Base-by-base conservation (phyloP, 2,797 vertebrate genomes). In the Gephyroberyx darwinii region DNA sequence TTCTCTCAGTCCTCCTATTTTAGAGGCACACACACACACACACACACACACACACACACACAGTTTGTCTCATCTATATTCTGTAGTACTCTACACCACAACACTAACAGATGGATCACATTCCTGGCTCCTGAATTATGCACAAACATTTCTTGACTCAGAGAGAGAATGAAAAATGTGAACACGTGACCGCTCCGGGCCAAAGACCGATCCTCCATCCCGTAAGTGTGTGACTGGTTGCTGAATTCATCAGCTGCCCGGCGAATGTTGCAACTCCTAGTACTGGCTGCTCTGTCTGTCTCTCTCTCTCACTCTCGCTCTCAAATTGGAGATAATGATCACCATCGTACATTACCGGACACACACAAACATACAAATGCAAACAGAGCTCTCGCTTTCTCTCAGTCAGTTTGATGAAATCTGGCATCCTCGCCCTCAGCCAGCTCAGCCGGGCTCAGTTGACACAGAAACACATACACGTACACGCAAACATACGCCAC, bases 51-150 rank as follows among this genome's bases (percentile, higher is more conserved):
- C 82, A 73, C 55, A 65, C 71, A 63, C 75, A 55, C 78, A 69
- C 88, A 57, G 50, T 75, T 71, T 71, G 71, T 80, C 91, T 87
- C 87, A 85, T 89, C 84, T 88, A 84, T 78, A 88, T 90, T 88
- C 90, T 80, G 89, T 90, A 90, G 91, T 90, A 90, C 90, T 88
- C 88, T 48, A 84, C 81, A 37, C 39, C 72, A 66, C 82, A 62
- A 69, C 83, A 33, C 14, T 77, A 88, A 90, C 92, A 93, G 92
- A 92, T 92, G 91, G 92, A 91, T 90, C 80, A 68, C 86, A 86
- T 86, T 90, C 73, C 81, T 75, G 75, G 60, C 85, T 89, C 58
- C 67, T 93, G 86, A 92, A 92, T 91, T 85, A 93, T 92, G 90
- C 90, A 92, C 77, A 69, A 74, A 84, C 79, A 81, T 87, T 85